A percentile compares a stretch with the other conserved stretches of the same genome.
These are phyloP conservation scores for Campoplex capitator DNA, from an alignment of 2,888 invertebrate species.

Conservation along the genomic window DNA sequence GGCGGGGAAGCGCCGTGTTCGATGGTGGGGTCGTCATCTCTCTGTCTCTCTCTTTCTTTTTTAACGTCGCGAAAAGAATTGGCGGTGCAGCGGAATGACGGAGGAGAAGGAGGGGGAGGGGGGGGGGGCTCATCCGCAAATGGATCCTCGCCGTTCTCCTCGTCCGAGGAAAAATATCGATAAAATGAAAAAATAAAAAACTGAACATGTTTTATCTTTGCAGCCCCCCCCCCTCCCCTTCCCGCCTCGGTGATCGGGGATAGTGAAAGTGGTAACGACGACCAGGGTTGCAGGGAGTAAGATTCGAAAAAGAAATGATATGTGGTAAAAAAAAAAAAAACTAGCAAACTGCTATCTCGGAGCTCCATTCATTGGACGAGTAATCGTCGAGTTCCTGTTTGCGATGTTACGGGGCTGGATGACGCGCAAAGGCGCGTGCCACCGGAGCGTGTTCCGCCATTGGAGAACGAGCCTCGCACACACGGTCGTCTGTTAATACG, in stretches of 20 bases:
- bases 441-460: conserved; percentile 16
- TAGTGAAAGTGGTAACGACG: not conserved
- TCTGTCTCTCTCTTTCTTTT: not conserved
- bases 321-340: not conserved
- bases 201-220: not conserved
- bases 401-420: conserved; percentile 72
- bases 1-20: conserved; percentile 22
- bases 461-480: conserved; percentile 20
- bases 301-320: not conserved
- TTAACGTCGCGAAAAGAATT: not conserved
- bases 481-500: not conserved
- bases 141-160: not conserved
- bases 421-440: conserved; percentile 33
- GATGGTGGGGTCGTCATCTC: not conserved
- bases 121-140: not conserved
- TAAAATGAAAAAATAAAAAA: too few relatives aligned
- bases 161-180: not conserved
- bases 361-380: conserved; percentile 79
- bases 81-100: not conserved
- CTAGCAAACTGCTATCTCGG: conserved; percentile 68
- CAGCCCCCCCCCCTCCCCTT: too few relatives aligned
- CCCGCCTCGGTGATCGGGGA: not conserved
- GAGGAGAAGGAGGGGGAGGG: not conserved
- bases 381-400: conserved; percentile 82
- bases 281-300: not conserved